Evolutionary conservation across 2,797 vertebrate genomes (phyloP).

Genomic region (Sarcoramphus papa): DNA sequence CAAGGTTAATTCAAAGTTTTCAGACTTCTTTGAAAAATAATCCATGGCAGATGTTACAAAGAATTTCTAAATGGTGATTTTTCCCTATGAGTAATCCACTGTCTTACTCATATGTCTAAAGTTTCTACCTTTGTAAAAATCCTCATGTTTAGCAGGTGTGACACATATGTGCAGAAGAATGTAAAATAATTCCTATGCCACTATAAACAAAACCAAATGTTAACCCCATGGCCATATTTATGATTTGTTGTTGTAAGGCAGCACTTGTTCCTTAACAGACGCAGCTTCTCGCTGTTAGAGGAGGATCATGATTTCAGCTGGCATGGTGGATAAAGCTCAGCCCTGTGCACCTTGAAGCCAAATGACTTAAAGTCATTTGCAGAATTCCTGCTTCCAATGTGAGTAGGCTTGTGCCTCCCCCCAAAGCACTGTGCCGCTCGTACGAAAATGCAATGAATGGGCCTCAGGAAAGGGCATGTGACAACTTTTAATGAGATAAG

Average conservation of each 20-base stretch:
- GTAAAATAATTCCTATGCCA: background rate
- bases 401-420: background rate
- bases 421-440: background rate
- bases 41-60: background rate
- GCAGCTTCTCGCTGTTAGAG: background rate
- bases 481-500: conserved; percentile 19
- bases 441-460: background rate
- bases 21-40: conserved; percentile 7
- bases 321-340: background rate
- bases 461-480: background rate
- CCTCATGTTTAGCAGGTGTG: background rate
- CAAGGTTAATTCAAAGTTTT: conserved; percentile 40
- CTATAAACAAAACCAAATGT: background rate
- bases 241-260: background rate
- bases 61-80: background rate
- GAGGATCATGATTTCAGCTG: background rate
- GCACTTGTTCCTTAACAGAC: background rate
- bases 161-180: background rate
- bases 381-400: fast-evolving
- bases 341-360: background rate
- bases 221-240: background rate
- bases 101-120: background rate
- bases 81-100: background rate
- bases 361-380: background rate
- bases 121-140: background rate